Base-by-base conservation (phyloP, 2,888 invertebrate genomes). In the Tetramorium bicarinatum region DNA sequence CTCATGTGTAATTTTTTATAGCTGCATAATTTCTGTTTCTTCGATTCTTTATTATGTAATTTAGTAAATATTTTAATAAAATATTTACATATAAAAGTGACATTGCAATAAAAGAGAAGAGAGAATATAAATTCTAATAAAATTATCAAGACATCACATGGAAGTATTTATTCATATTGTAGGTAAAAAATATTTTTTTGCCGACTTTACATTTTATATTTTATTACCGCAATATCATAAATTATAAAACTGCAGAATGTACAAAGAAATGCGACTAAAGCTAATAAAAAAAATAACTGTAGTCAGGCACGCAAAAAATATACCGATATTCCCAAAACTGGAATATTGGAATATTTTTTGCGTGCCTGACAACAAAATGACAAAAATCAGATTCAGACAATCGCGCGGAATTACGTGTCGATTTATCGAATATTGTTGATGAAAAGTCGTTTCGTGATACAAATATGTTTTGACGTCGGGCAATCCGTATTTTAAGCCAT, bases 391-490 rank as follows among this genome's bases (percentile, higher is more conserved):
- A 80, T 80, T 47, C 59, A 80, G 59, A 80, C 47, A 44, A 69
- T 80, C 47, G 75, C 59, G 21, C 15, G 52, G 29, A 59, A 74
- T 80, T 59, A 47, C 34, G 47, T 47, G 59, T 21, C 75, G 59
- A 80, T 80, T 80, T 75, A 59, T 59, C 75, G 56, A 59, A 80
- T 59, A 47, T 80, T 80, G 75, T 80, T 80, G 79, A 80, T 80
- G 38, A 80, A 80, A 80, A 80, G 79, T 72, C 75, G 76, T 38
- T 80, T 74, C 75, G 79, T n/a, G 59, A 80, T 80, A 75, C 56
- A 79, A 79, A 80, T 80, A 80, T 80, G 79, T 80, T 80, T 80
- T 80, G 79, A 75, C 79, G 59, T 75, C 79, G 76, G 54, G 75
- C 75, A 25, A 74, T 79, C 59, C 44, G 59, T 74, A 80, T 80